phyloP scores from a whole-genome alignment of 2,888 invertebrate species.

The Apamea sordens region DNA sequence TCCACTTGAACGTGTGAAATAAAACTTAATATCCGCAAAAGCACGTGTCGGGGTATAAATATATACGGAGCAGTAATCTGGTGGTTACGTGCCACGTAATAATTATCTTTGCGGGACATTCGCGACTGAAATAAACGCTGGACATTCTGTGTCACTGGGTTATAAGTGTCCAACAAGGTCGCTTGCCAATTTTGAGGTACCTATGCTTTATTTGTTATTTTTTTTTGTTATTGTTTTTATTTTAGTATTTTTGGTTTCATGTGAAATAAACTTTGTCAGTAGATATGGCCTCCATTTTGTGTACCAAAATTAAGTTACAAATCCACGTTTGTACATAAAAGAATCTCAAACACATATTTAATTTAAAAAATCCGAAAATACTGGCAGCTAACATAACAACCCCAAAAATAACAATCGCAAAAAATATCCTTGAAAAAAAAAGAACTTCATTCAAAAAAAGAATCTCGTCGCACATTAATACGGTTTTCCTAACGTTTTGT shows the following conservation, averaged over 20 bases:
- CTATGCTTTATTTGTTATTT: no score
- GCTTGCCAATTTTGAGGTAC: constrained; percentile 45
- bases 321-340: neutral
- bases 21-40: constrained; percentile 22
- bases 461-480: constrained; percentile 64
- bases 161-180: constrained; percentile 74
- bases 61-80: constrained; percentile 55
- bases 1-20: constrained; percentile 16
- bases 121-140: constrained; percentile 69
- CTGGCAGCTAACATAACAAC: constrained; percentile 6
- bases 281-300: neutral
- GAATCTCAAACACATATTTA: neutral
- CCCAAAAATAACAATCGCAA: constrained; percentile 3
- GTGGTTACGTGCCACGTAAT: constrained; percentile 52
- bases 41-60: constrained; percentile 54
- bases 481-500: constrained; percentile 62
- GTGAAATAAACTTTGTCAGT: neutral
- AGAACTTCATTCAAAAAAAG: constrained; percentile 57
- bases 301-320: neutral
- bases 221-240: constrained; percentile 22
- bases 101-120: constrained; percentile 65
- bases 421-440: constrained; percentile 9
- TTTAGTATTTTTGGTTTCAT: neutral
- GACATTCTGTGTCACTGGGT: constrained; percentile 73
- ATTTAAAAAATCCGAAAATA: neutral